A percentile compares a stretch with the other conserved stretches of the same genome.
phyloP scores from a whole-genome alignment of 2,888 invertebrate species.

The Sarcophaga rosellei region DNA sequence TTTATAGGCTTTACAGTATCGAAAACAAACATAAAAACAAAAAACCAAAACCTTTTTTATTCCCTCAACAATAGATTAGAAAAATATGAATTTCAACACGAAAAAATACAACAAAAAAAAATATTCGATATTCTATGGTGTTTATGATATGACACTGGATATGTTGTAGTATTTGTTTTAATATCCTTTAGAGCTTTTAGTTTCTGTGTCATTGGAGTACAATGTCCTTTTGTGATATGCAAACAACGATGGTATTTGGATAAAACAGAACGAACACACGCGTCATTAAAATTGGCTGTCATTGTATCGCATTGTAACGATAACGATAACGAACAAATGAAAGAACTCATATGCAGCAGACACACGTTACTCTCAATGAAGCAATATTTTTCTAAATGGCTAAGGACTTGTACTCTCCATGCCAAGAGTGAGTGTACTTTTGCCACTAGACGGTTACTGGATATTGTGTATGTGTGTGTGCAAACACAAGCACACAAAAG shows the following conservation, averaged over 20 bases:
- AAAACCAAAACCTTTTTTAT: neutral
- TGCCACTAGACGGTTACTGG: slow-evolving; percentile 17
- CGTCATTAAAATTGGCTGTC: slow-evolving; percentile 58
- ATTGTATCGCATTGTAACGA: slow-evolving; percentile 39
- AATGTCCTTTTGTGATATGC: slow-evolving; percentile 48
- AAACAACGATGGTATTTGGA: slow-evolving; percentile 37
- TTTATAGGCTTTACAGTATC: neutral
- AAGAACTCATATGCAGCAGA: neutral
- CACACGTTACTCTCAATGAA: neutral
- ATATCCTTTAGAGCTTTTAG: slow-evolving; percentile 34
- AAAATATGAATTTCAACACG: neutral
- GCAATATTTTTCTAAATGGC: slow-evolving; percentile 29
- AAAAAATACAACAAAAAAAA: neutral
- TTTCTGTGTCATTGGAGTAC: slow-evolving; percentile 55
- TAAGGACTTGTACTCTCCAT: neutral
- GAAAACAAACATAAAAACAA: neutral
- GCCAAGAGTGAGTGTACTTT: neutral
- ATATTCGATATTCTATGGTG: neutral
- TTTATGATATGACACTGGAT: neutral
- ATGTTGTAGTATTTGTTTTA: neutral
- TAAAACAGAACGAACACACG: slow-evolving; percentile 53
- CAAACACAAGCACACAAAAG: slow-evolving; percentile 23
- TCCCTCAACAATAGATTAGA: neutral
- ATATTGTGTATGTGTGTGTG: slow-evolving; percentile 50
- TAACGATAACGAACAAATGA: slow-evolving; percentile 25